phyloP scores from a whole-genome alignment of 2,888 invertebrate genomes.

The Stegophylla sp. region DNA sequence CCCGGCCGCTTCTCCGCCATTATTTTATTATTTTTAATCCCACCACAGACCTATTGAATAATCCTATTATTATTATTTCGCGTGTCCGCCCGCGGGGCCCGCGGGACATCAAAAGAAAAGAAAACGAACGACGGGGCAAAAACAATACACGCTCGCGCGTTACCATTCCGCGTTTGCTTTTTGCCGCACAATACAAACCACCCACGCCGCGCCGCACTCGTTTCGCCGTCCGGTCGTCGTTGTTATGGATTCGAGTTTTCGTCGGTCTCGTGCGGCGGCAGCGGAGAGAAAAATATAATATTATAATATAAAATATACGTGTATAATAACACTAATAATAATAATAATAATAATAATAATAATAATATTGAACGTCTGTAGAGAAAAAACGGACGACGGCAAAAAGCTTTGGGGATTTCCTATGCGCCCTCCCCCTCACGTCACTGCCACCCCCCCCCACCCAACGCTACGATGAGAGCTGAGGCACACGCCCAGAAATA shows the following conservation, averaged over 20 bases:
- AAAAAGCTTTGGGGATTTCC: too few species aligned
- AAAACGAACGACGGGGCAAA: background rate
- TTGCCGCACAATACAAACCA: background rate
- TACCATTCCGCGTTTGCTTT: background rate
- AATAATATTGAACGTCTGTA: too few species aligned
- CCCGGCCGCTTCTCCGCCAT: too few species aligned
- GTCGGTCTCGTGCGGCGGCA: background rate
- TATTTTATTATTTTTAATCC: background rate
- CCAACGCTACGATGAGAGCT: too few species aligned
- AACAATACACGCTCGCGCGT: conserved; percentile 9
- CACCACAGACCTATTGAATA: conserved; percentile 2
- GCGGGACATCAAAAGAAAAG: conserved; percentile 39
- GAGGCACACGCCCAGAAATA: too few species aligned
- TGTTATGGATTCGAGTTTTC: background rate
- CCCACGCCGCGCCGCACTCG: background rate
- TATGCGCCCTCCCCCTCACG: too few species aligned
- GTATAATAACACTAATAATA: too few species aligned
- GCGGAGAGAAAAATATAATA: background rate
- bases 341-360: too few species aligned
- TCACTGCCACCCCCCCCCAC: too few species aligned
- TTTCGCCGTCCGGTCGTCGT: background rate
- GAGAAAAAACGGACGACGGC: too few species aligned
- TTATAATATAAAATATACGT: background rate
- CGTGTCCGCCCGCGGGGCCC: background rate
- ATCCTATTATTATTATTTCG: conserved; percentile 31